Percentiles rank a stretch among this genome's conserved stretches.
These are phyloP conservation scores for Sphaerophoria rueppellii DNA, from an alignment of 2,888 invertebrate genomes.

Conservation along the genomic window DNA sequence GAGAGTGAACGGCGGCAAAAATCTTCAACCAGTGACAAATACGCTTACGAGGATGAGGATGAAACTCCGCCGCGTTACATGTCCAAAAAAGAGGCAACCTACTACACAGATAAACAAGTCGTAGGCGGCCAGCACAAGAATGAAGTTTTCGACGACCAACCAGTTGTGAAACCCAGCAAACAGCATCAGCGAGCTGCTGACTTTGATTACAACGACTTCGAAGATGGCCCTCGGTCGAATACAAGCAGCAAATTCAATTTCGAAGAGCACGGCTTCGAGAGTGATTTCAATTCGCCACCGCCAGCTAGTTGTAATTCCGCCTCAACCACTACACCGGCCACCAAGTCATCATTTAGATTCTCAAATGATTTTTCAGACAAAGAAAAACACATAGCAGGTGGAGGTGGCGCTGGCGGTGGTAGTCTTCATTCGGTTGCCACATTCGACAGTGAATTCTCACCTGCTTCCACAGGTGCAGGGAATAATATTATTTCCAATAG, in stretches of 20 bases:
- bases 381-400: constrained; percentile 71
- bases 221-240: constrained; percentile 79
- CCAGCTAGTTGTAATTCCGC: constrained; percentile 80
- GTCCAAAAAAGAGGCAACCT: constrained; percentile 53
- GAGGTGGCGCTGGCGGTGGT: constrained; percentile 48
- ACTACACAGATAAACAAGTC: constrained; percentile 67
- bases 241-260: constrained; percentile 81
- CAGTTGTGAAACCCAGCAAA: constrained; percentile 55
- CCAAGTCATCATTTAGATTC: constrained; percentile 83
- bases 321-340: constrained; percentile 75
- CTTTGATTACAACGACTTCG: constrained; percentile 79
- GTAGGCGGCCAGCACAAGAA: constrained; percentile 72
- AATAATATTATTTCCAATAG: constrained; percentile 53
- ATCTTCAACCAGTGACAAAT: constrained; percentile 66
- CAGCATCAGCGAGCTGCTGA: constrained; percentile 67
- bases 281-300: constrained; percentile 81
- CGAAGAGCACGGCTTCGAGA: constrained; percentile 81
- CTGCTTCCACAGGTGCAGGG: constrained; percentile 37
- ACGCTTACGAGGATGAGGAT: constrained; percentile 67
- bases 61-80: constrained; percentile 63
- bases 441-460: constrained; percentile 72
- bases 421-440: constrained; percentile 57
- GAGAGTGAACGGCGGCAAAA: constrained; percentile 80
- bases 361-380: constrained; percentile 86
- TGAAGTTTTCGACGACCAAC: constrained; percentile 74